Percentiles rank a stretch among this genome's conserved stretches.
phyloP scores from a whole-genome alignment of 2,797 vertebrate species.

The Melanotaenia pygmaea region DNA sequence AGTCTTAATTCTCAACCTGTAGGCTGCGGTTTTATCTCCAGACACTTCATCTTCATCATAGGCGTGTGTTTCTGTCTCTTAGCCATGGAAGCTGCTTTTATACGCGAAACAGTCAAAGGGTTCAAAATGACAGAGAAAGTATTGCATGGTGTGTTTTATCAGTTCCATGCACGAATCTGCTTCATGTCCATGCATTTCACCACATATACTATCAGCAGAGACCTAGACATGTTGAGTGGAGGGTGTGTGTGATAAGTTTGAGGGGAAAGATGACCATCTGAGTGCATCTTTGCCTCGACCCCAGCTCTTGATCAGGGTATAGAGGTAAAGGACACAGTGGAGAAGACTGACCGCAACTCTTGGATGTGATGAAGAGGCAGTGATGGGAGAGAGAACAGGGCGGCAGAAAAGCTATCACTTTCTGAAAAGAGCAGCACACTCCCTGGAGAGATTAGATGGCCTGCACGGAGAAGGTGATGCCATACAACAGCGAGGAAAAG shows the following conservation, averaged over 20 bases:
- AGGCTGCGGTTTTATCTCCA: constrained; percentile 50
- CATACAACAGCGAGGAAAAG: constrained; percentile 56
- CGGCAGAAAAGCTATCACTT: constrained; percentile 73
- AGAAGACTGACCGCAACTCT: constrained; percentile 8
- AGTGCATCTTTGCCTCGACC: constrained; percentile 9
- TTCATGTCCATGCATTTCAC: neutral
- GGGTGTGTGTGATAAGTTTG: neutral
- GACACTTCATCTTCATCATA: constrained; percentile 38
- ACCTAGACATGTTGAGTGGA: neutral
- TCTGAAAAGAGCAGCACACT: constrained; percentile 72
- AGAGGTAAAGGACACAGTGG: neutral
- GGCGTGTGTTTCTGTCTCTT: constrained; percentile 11
- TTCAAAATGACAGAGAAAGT: neutral
- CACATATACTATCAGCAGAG: neutral
- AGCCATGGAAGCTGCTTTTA: constrained; percentile 1
- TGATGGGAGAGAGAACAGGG: constrained; percentile 17
- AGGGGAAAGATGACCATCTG: neutral
- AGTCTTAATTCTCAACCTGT: constrained; percentile 50
- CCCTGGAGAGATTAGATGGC: constrained; percentile 68
- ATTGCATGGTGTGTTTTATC: neutral
- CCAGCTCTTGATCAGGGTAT: neutral
- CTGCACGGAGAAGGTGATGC: constrained; percentile 71
- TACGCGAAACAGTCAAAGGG: neutral
- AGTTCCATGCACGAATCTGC: neutral
- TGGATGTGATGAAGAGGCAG: neutral